Conservation (phyloP, 2,113 vertebrate genomes). For the Ciconia stormi region DNA sequence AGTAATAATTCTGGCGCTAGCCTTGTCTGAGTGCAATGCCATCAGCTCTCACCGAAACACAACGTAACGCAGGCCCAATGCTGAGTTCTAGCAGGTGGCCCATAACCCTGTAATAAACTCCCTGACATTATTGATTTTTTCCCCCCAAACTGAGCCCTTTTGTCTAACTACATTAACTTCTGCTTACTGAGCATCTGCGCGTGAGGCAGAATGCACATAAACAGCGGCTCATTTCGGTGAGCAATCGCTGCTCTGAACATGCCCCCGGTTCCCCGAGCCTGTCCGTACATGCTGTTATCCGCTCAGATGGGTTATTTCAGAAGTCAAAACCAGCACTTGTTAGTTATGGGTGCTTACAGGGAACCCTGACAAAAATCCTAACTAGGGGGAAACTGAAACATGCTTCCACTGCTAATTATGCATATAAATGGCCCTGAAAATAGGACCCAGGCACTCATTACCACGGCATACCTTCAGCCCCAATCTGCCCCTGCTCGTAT, state of each 20-base stretch:
- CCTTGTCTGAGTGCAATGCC: constrained; percentile 39
- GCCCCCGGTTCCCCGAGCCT: neutral
- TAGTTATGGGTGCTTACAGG: neutral
- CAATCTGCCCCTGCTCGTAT: rapidly evolving
- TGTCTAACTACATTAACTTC: constrained; percentile 6
- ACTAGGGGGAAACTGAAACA: neutral
- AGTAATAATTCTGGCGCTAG: constrained; percentile 60
- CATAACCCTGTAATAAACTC: constrained; percentile 59
- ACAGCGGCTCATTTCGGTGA: neutral
- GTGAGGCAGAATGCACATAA: neutral
- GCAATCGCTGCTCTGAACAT: neutral
- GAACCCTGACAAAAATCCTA: neutral
- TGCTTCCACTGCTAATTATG: neutral
- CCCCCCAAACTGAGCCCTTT: neutral
- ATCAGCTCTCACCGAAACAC: constrained; percentile 42
- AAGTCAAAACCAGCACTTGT: neutral
- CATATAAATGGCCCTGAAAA: rapidly evolving
- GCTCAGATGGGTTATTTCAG: neutral
- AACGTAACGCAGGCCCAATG: neutral
- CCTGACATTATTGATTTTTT: constrained; percentile 46
- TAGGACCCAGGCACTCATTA: neutral
- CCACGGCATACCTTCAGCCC: neutral
- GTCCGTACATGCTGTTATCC: neutral
- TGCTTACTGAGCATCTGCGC: constrained; percentile 10
- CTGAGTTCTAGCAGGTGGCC: constrained; percentile 58